Conservation (phyloP, 2,888 invertebrate genomes). For the Xanthorhoe designata region DNA sequence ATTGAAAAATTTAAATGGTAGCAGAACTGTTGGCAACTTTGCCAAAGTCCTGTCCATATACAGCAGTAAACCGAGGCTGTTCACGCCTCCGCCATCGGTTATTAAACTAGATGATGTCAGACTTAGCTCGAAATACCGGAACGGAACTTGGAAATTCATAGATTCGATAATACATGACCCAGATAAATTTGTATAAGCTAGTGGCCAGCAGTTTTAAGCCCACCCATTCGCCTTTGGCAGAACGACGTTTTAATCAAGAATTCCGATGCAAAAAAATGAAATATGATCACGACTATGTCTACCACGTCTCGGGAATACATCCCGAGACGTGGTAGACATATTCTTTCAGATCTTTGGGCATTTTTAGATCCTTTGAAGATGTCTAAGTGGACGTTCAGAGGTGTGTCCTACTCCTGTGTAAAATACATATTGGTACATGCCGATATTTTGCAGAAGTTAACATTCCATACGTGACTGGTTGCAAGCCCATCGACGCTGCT, state of each 20-base stretch:
- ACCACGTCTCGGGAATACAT: no score
- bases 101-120: conserved; percentile 46
- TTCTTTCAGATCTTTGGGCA: no score
- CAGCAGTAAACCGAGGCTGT: conserved; percentile 47
- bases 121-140: conserved; percentile 5
- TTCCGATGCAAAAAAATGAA: background rate
- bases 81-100: conserved; percentile 48
- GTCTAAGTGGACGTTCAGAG: no score
- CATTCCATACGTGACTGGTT: no score
- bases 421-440: no score
- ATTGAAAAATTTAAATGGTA: background rate
- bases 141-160: conserved; percentile 7
- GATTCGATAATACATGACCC: background rate
- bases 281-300: no score
- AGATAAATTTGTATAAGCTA: background rate
- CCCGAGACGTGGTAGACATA: no score
- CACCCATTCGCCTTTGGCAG: background rate
- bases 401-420: no score
- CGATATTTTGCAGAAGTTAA: no score
- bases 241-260: background rate
- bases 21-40: conserved; percentile 4
- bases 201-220: background rate
- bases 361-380: no score
- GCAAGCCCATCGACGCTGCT: no score
- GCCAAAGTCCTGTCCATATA: conserved; percentile 51